Evolutionary conservation across 2,888 invertebrate genomes (phyloP).

Genomic region (Amiota minor): DNA sequence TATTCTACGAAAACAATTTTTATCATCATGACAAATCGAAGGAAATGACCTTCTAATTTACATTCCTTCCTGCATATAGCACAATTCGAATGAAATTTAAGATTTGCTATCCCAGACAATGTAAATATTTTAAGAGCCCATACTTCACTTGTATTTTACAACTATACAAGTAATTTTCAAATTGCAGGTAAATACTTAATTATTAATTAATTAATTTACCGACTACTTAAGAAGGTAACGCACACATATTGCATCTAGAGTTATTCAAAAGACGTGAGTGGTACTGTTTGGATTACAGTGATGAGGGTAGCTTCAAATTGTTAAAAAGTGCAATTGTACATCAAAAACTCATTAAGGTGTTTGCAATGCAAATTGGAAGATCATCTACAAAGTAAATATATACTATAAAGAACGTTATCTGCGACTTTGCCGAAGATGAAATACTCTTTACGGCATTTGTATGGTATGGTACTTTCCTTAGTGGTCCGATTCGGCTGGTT

Average conservation of each 20-base stretch:
- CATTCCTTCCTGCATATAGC: no score
- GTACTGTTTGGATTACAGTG: slow-evolving; percentile 2
- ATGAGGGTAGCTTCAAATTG: not conserved
- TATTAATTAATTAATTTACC: slow-evolving; percentile 69
- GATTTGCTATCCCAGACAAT: not conserved
- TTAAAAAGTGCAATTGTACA: slow-evolving; percentile 52
- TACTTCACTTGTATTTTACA: no score
- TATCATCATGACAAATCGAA: no score
- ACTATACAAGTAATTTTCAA: no score
- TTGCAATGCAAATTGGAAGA: slow-evolving; percentile 59
- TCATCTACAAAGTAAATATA: slow-evolving; percentile 56
- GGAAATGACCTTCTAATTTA: no score
- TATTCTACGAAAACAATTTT: no score
- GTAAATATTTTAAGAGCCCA: not conserved
- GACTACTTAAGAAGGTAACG: slow-evolving; percentile 69
- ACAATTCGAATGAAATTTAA: no score
- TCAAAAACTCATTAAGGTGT: slow-evolving; percentile 70
- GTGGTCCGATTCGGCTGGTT: no score
- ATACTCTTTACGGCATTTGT: no score
- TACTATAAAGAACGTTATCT: no score
- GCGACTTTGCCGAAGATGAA: no score
- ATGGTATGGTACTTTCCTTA: no score
- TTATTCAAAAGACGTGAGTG: not conserved
- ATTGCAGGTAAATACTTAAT: slow-evolving; percentile 29
- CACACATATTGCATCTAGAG: slow-evolving; percentile 41